phyloP scores from a whole-genome alignment of 2,797 vertebrate species.

The Coccyzus lansbergi region DNA sequence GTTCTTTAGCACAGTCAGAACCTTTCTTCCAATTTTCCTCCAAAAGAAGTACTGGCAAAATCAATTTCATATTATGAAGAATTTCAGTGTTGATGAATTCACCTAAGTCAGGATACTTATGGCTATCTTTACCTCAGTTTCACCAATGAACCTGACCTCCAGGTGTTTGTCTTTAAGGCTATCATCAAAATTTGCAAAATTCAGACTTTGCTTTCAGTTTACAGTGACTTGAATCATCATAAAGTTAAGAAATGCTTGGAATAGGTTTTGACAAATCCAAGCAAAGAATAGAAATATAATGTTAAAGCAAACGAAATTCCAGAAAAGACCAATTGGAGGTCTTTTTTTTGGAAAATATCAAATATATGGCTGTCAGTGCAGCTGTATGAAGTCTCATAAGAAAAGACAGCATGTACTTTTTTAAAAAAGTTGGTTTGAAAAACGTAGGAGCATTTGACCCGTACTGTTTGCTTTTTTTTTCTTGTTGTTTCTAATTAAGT shows the following conservation, averaged over 20 bases:
- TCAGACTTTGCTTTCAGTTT: constrained; percentile 2
- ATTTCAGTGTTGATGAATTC: background rate
- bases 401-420: background rate
- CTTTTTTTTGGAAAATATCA: background rate
- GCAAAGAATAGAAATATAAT: background rate
- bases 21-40: background rate
- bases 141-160: background rate
- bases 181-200: background rate
- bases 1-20: background rate
- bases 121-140: background rate
- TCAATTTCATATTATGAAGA: background rate
- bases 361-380: background rate
- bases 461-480: background rate
- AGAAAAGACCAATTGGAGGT: background rate
- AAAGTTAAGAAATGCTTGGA: background rate
- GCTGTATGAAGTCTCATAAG: background rate
- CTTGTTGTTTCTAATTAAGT: background rate
- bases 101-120: background rate
- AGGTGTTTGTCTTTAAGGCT: accelerated
- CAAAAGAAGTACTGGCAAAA: background rate
- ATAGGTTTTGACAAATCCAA: background rate
- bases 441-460: background rate
- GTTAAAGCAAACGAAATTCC: background rate
- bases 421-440: background rate
- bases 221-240: background rate